These are phyloP conservation scores for Pseudomyrmex sp. DNA, from an alignment of 1,140 invertebrate species.

Conservation along the genomic window DNA sequence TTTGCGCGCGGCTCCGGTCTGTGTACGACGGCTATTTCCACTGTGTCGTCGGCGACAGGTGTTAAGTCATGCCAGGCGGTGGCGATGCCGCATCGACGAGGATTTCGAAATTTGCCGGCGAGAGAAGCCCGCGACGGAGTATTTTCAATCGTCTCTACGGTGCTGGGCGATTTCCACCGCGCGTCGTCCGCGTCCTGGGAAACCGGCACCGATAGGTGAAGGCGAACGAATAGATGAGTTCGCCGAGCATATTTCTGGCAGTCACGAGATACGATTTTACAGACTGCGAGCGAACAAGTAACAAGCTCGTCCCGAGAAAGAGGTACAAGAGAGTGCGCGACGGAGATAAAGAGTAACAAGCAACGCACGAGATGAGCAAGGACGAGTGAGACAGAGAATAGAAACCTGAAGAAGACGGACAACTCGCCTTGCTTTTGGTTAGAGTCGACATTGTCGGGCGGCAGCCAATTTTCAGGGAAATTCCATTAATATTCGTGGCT, in stretches of 20 bases:
- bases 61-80: constrained; percentile 62
- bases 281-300: constrained; percentile 11
- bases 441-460: constrained; percentile 36
- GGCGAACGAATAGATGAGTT: constrained; percentile 58
- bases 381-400: background rate
- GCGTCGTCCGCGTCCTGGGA: constrained; percentile 67
- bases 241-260: constrained; percentile 67
- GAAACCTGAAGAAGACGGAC: constrained; percentile 13
- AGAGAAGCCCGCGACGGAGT: constrained; percentile 58
- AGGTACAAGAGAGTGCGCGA: constrained; percentile 8
- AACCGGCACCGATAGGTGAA: constrained; percentile 68
- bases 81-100: constrained; percentile 54
- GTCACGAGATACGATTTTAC: constrained; percentile 55
- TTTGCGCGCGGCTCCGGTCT: constrained; percentile 27
- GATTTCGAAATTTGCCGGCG: constrained; percentile 65
- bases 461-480: constrained; percentile 52
- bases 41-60: constrained; percentile 68
- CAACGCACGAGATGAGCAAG: background rate
- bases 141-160: constrained; percentile 71
- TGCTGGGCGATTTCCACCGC: constrained; percentile 57
- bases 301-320: background rate
- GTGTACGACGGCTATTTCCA: constrained; percentile 67
- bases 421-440: constrained; percentile 25
- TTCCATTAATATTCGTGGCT: constrained; percentile 57
- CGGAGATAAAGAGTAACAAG: constrained; percentile 21